These are phyloP conservation scores for Nephrotoma flavescens DNA, from an alignment of 2,888 invertebrate species.

Conservation along the genomic window DNA sequence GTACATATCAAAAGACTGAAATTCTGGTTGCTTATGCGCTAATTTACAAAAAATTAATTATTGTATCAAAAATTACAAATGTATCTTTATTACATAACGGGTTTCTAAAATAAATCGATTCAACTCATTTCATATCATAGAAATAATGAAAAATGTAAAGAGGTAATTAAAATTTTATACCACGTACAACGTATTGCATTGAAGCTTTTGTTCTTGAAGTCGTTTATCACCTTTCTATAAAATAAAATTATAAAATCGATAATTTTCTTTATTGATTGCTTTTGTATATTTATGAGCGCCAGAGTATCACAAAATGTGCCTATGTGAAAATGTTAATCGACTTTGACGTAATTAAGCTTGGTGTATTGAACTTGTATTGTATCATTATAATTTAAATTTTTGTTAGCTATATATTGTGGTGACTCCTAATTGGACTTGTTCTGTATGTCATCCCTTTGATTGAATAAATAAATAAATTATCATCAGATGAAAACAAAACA, in stretches of 20 bases:
- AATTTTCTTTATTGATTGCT: neutral
- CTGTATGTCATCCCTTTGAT: no score
- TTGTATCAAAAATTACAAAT: no score
- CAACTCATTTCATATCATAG: neutral
- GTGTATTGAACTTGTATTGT: neutral
- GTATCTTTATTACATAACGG: no score
- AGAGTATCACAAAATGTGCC: neutral
- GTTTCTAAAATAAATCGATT: neutral
- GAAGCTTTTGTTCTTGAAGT: neutral
- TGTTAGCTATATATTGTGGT: no score
- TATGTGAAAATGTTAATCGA: neutral
- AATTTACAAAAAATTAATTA: no score
- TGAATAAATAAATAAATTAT: no score
- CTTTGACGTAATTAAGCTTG: neutral
- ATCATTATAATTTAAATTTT: no score
- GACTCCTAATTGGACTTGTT: no score
- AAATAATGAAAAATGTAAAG: neutral
- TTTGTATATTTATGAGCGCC: neutral
- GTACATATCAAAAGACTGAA: no score
- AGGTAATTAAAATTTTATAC: neutral
- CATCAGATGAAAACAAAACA: neutral
- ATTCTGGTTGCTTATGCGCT: no score
- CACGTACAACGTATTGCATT: neutral
- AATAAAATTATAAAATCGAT: neutral
- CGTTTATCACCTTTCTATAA: neutral